Base-by-base conservation (phyloP, 2,797 vertebrate genomes). In the Furcifer pardalis region DNA sequence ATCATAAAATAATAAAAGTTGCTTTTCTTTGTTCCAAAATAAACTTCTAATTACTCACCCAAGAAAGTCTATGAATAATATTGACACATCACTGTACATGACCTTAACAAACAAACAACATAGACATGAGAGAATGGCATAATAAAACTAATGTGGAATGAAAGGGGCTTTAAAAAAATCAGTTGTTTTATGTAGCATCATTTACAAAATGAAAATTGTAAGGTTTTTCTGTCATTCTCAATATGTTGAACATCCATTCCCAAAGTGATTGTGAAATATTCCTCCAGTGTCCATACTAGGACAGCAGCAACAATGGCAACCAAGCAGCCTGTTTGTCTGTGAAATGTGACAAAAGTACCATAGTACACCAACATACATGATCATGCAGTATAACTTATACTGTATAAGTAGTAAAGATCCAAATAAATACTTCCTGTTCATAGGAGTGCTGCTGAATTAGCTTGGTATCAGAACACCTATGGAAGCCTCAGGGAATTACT, bases 1-100 rank as follows among this genome's bases (percentile, higher is more conserved):
- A 59, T 37, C 42, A 79, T 85, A 35, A 90, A 56, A 37, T 79
- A 91, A 91, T 88, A 93, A 89, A 88, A 84, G 46, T 49, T 49
- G 4, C 13, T 49, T 49, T 49, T 23, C 21, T 85, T 87, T 59
- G 35, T 74, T 42, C 10, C 8, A 17, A 25, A 83, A 71, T 75
- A 93, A 92, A 77, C 37, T 82, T 85, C 89, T 90, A 94, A 93
- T 92, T 87, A 94, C 78, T 23, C 75, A 89, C 91, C 91, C 90
- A 91, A 88, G 89, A 78, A 88, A 82, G 72, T n/a, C 91, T 92
- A 86, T 83, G 79, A 86, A n/a, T 92, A 92, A 91, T 89, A 90
- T 72, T 65, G 90, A 86, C 13, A 92, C 85, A 91, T 77, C 77
- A 65, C n/a, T 69, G 88, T 81, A 30, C 87, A 89, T 87, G 79